Evolutionary conservation across 1,140 invertebrate genomes (phyloP), one percentile per base, ranked within the genome.

Genomic region (Megalopta genalis): DNA sequence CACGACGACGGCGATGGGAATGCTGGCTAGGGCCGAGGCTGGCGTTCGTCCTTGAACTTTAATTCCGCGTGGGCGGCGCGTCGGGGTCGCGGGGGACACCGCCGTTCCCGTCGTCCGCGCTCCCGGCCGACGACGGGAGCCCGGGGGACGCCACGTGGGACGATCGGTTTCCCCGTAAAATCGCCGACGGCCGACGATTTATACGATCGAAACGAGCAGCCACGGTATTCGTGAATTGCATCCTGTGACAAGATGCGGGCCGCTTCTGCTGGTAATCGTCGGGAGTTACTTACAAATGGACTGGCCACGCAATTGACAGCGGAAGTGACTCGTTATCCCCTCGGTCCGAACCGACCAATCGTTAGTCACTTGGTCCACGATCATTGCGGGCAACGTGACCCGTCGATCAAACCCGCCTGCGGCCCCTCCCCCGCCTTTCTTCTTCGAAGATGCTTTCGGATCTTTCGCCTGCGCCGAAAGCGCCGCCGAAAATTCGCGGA

Each of bases 291-390:
- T 87, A 90, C 87, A 88, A 90, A 91, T 90, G 85, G 85, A 85
- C 83, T 78, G 18, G 72, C 72, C 81, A 67, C 82, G 85, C 89
- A 90, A 91, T 92, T 91, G 90, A 88, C 86, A 86, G 84, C 91
- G 91, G 91, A 92, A 92, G 90, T 88, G 87, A 81, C 90, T 92
- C 87, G 90, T 92, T 92, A 90, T 87, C 79, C 84, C 84, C 87
- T 88, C 88, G 87, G 84, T 78, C 81, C 81, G 80, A 85, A 77
- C 78, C 82, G 79, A 82, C 85, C 88, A 90, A 90, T 90, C 88
- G 88, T 91, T 87, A 88, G 80, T 82, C 89, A 83, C 80, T 84
- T 83, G 74, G 85, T 84, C 80, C 88, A 87, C 86, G 88, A 90
- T 90, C 89, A 90, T 91, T 89, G 86, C 74, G 54, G 63, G 12